Evolutionary conservation across 1,140 invertebrate species (phyloP).

Genomic region (Mya arenaria): DNA sequence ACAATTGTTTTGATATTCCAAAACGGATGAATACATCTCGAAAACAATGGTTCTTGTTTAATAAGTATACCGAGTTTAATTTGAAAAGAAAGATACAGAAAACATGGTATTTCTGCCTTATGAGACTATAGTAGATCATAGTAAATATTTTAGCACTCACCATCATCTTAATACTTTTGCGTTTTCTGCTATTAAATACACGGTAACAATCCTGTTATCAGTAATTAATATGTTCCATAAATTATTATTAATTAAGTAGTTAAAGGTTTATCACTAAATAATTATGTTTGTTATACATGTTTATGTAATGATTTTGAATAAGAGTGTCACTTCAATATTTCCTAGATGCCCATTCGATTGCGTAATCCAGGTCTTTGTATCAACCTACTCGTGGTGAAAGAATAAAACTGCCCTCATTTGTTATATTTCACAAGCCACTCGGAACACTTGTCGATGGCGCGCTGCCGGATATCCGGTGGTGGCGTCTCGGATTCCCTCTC

Average conservation of each 20-base stretch:
- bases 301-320: background rate
- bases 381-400: no score
- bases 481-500: slow-evolving; percentile 55
- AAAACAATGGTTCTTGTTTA: no score
- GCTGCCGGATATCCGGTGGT: slow-evolving; percentile 42
- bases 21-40: no score
- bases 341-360: background rate
- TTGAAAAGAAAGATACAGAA: no score
- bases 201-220: no score
- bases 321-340: background rate
- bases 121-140: no score
- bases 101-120: no score
- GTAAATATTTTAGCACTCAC: no score
- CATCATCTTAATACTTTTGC: no score
- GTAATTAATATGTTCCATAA: background rate
- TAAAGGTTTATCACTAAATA: background rate
- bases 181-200: no score
- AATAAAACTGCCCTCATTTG: slow-evolving; percentile 24
- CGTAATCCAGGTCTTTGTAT: background rate
- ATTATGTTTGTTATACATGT: background rate
- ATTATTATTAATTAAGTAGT: background rate
- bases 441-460: slow-evolving; percentile 48
- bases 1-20: no score
- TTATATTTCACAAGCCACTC: slow-evolving; percentile 56
- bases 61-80: no score